These are phyloP conservation scores for Parazoanthus swiftii DNA, from an alignment of 92 coral and sea anemone species.

Conservation along the genomic window DNA sequence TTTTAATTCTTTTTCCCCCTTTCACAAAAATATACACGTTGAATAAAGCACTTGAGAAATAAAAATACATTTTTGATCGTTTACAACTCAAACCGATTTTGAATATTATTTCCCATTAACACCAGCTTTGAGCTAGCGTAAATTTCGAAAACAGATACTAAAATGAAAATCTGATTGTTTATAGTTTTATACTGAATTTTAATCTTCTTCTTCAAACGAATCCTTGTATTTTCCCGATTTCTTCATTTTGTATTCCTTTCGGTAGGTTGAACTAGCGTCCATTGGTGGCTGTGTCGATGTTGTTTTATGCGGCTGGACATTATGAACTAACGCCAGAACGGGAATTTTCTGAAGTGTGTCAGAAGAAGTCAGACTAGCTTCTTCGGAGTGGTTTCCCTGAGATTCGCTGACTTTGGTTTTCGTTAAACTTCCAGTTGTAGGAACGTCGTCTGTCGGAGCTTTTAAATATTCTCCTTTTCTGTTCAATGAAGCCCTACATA, in stretches of 20 bases:
- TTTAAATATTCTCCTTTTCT: conserved; percentile 72
- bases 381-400: conserved; percentile 24
- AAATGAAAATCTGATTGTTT: conserved; percentile 25
- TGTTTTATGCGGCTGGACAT: conserved; percentile 76
- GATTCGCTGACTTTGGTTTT: conserved; percentile 39
- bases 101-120: conserved; percentile 1
- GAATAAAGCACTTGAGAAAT: conserved; percentile 16
- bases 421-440: conserved; percentile 30
- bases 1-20: not conserved
- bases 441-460: conserved; percentile 79
- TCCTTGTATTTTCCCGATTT: conserved; percentile 72
- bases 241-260: conserved; percentile 66
- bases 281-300: conserved; percentile 19
- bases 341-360: conserved; percentile 91
- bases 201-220: conserved; percentile 83
- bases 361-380: conserved; percentile 56
- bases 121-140: conserved; percentile 10
- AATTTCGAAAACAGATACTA: conserved; percentile 16
- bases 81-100: not conserved
- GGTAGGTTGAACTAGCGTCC: conserved; percentile 14
- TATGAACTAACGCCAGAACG: conserved; percentile 91
- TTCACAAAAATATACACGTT: conserved; percentile 23
- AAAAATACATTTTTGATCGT: not conserved
- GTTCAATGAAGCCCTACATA: conserved; percentile 68
- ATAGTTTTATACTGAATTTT: not conserved